Base-by-base conservation (phyloP, 64 coral and sea anemone species). In the Anthopleura sola region DNA sequence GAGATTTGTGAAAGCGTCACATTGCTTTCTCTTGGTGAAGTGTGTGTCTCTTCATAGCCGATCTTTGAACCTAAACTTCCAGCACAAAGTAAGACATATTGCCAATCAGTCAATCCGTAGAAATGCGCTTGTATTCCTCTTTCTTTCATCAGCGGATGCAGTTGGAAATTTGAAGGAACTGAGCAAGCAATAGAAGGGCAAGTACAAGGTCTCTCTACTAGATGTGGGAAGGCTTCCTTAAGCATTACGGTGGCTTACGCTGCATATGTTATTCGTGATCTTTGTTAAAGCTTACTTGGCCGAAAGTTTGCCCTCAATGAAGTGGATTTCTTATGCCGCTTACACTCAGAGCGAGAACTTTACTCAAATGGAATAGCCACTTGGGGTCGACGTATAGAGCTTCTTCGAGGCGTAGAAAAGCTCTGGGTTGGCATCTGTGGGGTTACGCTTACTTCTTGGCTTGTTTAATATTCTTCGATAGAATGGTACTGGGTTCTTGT, bases 241-340 rank as follows among this genome's bases (percentile, higher is more conserved):
- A 48, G 76, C 76, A 79, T 79, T 48, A 48, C 76, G 37, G 76
- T 79, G 76, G 76, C 76, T 44, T 44, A 79, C 36, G 38, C 76
- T 79, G 34, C 76, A 79, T 48, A 79, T 79, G 76, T 79, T 53
- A 53, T 53, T 79, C 76, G 76, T 79, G 76, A 79, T 79, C 66
- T 71, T 71, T 12, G 66, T 71, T 79, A 79, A 79, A 79, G 76
- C 76, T 79, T 79, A 44, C 44, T 44, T 48, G 76, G 76, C 76
- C 76, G 76, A 79, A 79, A 79, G 76, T 79, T 79, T 79, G 76
- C 44, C 37, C 76, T 79, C 76, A 79, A 79, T 79, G 76, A 79
- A 79, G 76, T 79, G 76, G 76, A 79, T 79, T 79, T 79, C 76
- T 79, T 79, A 79, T 79, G 76, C 76, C 76, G 76, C 76, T 79